A percentile compares a stretch with the other conserved stretches of the same genome.
phyloP scores from a whole-genome alignment of 2,888 invertebrate species.

The Amphipyra berbera region DNA sequence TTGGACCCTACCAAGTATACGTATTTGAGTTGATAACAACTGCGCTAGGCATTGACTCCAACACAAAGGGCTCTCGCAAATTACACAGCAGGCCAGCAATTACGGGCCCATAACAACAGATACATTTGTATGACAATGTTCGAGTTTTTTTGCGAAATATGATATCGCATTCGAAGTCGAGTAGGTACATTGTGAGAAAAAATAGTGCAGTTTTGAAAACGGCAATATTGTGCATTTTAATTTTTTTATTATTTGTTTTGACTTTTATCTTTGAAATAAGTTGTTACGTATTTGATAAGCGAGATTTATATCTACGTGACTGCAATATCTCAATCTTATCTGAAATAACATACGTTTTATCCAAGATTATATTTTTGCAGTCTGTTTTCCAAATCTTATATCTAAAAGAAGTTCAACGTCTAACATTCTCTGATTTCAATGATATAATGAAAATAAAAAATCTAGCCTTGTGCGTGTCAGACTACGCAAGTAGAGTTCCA shows the following conservation, averaged over 20 bases:
- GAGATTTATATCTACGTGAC: neutral
- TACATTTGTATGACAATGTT: constrained; percentile 89
- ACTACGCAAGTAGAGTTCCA: no score
- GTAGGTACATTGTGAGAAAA: constrained; percentile 60
- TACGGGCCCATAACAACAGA: constrained; percentile 84
- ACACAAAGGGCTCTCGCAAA: constrained; percentile 81
- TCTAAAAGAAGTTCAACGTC: neutral
- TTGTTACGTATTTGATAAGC: neutral
- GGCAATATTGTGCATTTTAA: constrained; percentile 15
- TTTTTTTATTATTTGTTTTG: constrained; percentile 35
- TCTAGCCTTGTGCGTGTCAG: no score
- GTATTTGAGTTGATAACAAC: constrained; percentile 70
- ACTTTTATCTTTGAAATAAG: constrained; percentile 1
- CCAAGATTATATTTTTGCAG: no score
- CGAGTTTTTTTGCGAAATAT: constrained; percentile 81
- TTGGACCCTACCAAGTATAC: constrained; percentile 62
- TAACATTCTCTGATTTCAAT: neutral
- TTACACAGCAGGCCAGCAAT: constrained; percentile 84
- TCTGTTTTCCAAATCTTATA: neutral
- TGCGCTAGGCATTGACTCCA: constrained; percentile 71
- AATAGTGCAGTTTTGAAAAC: constrained; percentile 37
- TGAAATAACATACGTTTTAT: neutral
- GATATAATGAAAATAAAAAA: no score
- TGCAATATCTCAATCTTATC: neutral
- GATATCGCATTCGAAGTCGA: constrained; percentile 69